Evolutionary conservation across 2,888 invertebrate genomes (phyloP), one percentile per base, ranked within the genome.

Genomic region (Agrotis clavis): DNA sequence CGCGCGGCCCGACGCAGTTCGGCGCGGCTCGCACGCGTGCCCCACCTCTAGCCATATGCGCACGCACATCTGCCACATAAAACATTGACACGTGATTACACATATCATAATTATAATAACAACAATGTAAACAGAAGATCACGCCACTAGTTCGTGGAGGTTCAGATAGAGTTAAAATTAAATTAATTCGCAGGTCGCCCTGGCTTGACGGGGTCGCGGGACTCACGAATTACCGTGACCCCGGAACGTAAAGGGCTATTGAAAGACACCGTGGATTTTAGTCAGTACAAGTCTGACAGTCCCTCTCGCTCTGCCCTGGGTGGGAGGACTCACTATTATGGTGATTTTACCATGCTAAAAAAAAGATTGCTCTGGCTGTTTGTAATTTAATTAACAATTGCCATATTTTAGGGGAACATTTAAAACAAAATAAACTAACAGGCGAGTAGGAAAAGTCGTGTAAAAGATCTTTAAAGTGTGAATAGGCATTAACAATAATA

Each of bases 41-140:
- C 96, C 96, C 88, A 96, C 95, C 90, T 96, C 95, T 89, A 96
- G 92, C 95, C 96, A 96, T 87, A 96, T 91, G 89, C 96, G 95
- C 66, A 96, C 93, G 87, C 95, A 96, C 96, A 96, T 96, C 96
- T 96, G 90, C 11, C 71, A 86, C 72, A 81, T 21, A 77, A 61
- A 65, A 62, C 50, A 56, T 72, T 35, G 50, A 75, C 77, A 70
- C 57, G 75, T 72, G 69, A 66, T 67, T 78, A 69, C 48, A 73
- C 21, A 48, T 56, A 45, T 61, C 21, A 61, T 63, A 4, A 35
- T 35, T 41, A 41, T 41, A 41, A 50, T 35, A 54, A 61, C 9
- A 79, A 53, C 13, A 41, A 63, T 9, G 2, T 35, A n/a, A 14
- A 73, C 1, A 50, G 30, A 51, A 54, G 50, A 47, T 65, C 57